phyloP scores from a whole-genome alignment of 2,113 vertebrate genomes.

The Dasyornis broadbenti region DNA sequence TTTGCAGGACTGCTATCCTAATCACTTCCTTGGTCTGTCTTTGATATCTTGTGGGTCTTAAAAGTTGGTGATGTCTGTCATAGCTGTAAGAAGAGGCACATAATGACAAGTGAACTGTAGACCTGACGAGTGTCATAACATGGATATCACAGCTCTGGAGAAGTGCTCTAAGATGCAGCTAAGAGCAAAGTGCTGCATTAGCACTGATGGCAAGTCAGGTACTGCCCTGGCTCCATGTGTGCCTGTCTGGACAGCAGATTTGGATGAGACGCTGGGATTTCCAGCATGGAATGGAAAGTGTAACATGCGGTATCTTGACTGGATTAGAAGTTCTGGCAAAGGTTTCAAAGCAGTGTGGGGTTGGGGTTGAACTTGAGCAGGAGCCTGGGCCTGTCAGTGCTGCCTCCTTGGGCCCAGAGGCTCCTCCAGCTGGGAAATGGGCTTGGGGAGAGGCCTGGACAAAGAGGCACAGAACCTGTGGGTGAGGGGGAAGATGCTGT shows the following conservation, averaged over 20 bases:
- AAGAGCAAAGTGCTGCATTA: background rate
- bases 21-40: background rate
- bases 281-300: background rate
- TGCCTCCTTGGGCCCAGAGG: background rate
- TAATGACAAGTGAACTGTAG: background rate
- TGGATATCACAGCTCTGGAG: background rate
- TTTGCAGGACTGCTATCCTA: background rate
- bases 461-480: background rate
- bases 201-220: background rate
- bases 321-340: background rate
- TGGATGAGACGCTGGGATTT: background rate
- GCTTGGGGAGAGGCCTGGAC: background rate
- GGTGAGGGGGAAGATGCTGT: background rate
- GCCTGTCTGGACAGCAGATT: background rate
- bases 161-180: background rate
- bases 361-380: background rate
- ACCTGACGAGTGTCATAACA: background rate
- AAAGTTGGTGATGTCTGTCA: background rate
- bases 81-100: background rate
- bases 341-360: conserved; percentile 4
- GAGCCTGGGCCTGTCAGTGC: background rate
- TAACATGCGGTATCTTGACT: conserved; percentile 27
- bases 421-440: background rate
- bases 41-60: background rate
- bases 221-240: background rate